phyloP scores from a whole-genome alignment of 2,113 vertebrate species.

The Coptodon rendalli region DNA sequence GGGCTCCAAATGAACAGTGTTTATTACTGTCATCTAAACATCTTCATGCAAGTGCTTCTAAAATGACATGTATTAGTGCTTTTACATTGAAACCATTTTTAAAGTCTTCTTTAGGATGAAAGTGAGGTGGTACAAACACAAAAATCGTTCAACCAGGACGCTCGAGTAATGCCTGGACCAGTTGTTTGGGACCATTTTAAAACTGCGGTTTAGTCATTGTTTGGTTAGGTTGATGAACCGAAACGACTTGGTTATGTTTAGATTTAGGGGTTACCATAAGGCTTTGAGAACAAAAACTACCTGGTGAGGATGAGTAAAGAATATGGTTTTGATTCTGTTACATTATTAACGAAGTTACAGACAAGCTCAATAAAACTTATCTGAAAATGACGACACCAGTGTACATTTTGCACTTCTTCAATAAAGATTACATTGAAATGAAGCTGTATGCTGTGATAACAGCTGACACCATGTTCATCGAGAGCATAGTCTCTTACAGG shows the following conservation, averaged over 20 bases:
- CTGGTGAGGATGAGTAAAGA: not conserved
- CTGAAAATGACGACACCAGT: not conserved
- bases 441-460: not conserved
- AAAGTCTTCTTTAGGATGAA: not conserved
- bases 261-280: not conserved
- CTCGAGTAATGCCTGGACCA: not conserved
- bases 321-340: not conserved
- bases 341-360: not conserved
- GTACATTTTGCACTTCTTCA: not conserved
- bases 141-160: not conserved
- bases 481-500: not conserved
- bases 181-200: not conserved
- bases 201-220: not conserved
- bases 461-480: not conserved
- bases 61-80: not conserved
- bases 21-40: not conserved
- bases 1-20: not conserved
- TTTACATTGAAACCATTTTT: not conserved
- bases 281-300: not conserved
- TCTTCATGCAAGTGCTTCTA: not conserved
- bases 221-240: not conserved
- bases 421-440: not conserved
- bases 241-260: not conserved
- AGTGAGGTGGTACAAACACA: not conserved
- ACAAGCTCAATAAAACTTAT: fast-evolving